These are phyloP conservation scores for Alitta virens DNA, from an alignment of 2,888 invertebrate genomes.

Conservation along the genomic window DNA sequence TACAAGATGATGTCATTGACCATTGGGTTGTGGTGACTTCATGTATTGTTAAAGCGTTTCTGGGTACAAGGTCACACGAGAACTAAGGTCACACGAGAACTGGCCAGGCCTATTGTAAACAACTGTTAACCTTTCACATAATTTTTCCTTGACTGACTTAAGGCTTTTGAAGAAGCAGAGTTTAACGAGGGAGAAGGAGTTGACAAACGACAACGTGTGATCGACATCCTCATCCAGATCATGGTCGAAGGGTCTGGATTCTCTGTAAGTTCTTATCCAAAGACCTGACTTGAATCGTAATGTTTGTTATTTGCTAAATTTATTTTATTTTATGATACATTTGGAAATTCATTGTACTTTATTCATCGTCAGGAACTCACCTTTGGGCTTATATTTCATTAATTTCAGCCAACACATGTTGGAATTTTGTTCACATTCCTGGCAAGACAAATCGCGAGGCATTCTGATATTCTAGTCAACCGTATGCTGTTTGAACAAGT, in stretches of 20 bases:
- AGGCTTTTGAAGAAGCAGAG: slow-evolving; percentile 78
- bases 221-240: slow-evolving; percentile 75
- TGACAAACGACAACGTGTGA: slow-evolving; percentile 70
- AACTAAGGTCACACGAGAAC: too few species aligned
- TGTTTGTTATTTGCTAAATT: not conserved
- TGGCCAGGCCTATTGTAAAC: too few species aligned
- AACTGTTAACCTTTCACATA: too few species aligned
- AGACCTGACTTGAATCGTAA: too few species aligned
- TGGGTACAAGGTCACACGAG: too few species aligned
- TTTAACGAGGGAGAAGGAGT: slow-evolving; percentile 66
- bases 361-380: not conserved
- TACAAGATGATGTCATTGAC: too few species aligned
- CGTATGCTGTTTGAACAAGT: slow-evolving; percentile 64
- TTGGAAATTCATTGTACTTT: not conserved
- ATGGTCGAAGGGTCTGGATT: slow-evolving; percentile 68
- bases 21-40: too few species aligned
- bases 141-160: too few species aligned
- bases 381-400: not conserved
- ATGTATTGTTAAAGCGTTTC: too few species aligned
- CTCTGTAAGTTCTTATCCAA: slow-evolving; percentile 65
- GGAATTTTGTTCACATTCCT: slow-evolving; percentile 68
- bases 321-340: not conserved
- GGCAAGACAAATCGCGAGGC: slow-evolving; percentile 66
- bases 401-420: slow-evolving; percentile 61
- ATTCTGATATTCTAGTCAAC: slow-evolving; percentile 59